These are phyloP conservation scores for Alligator mississippiensis DNA, from an alignment of 2,113 vertebrate genomes.

Conservation along the genomic window DNA sequence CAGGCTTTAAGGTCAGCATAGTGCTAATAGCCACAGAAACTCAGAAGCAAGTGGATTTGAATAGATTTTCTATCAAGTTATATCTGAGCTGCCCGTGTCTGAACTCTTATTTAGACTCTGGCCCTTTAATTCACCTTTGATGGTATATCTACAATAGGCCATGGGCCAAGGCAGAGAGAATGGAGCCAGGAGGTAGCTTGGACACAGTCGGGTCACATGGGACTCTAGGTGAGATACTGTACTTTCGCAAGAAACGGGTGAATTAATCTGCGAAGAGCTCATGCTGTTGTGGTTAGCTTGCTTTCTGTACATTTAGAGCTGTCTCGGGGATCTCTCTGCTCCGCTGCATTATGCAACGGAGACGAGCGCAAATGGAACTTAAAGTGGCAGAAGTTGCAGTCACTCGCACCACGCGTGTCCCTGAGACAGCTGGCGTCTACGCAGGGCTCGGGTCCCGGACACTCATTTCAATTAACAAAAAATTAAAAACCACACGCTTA, in stretches of 20 bases:
- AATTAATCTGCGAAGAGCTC: too few species aligned
- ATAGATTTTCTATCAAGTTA: not conserved
- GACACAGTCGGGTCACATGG: too few species aligned
- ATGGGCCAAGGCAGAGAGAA: too few species aligned
- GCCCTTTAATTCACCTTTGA: too few species aligned
- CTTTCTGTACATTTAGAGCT: not conserved
- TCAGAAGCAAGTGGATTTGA: not conserved
- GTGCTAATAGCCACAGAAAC: not conserved
- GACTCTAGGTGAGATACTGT: too few species aligned
- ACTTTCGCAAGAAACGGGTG: too few species aligned
- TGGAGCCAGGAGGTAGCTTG: too few species aligned
- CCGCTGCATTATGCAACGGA: rapidly evolving
- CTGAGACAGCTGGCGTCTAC: not conserved
- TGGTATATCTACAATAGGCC: too few species aligned
- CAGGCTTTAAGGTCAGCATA: not conserved
- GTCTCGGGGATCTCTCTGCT: not conserved
- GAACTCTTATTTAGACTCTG: not conserved
- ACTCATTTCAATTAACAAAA: too few species aligned
- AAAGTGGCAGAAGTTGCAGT: not conserved
- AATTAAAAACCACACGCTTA: too few species aligned
- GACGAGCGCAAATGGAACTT: not conserved
- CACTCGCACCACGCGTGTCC: rapidly evolving
- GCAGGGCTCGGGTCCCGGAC: too few species aligned
- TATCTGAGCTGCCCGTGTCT: not conserved
- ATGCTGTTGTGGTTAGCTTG: too few species aligned